These are phyloP conservation scores for Mycalesis mineus DNA, from an alignment of 2,888 invertebrate genomes.

Conservation along the genomic window DNA sequence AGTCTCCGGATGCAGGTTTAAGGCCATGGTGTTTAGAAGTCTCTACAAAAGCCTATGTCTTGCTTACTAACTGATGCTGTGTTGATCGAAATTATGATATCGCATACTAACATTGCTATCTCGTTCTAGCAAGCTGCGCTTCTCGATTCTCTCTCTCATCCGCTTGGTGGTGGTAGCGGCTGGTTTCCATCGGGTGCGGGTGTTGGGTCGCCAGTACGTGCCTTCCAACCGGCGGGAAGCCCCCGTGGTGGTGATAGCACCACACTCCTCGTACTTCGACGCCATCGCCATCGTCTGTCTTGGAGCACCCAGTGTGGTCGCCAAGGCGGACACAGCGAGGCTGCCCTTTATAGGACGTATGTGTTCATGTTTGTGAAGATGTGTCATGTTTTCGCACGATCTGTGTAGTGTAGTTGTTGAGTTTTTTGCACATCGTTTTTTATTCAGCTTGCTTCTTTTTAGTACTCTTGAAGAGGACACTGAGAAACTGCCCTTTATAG, in stretches of 20 bases:
- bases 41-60: too few species aligned
- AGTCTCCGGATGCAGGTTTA: too few species aligned
- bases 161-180: conserved; percentile 86
- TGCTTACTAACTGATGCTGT: too few species aligned
- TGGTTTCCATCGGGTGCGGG: conserved; percentile 88
- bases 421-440: too few species aligned
- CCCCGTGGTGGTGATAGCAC: conserved; percentile 90
- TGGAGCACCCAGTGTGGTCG: conserved; percentile 93
- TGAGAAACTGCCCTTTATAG: conserved; percentile 89
- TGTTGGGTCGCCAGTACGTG: conserved; percentile 81
- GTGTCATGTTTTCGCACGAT: too few species aligned
- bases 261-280: conserved; percentile 95
- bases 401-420: too few species aligned
- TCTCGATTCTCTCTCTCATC: conserved; percentile 83
- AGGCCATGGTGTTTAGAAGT: too few species aligned
- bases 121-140: conserved; percentile 79
- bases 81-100: background rate
- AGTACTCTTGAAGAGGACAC: conserved; percentile 84
- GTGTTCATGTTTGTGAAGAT: conserved; percentile 42
- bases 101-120: conserved; percentile 9
- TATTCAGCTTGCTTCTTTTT: too few species aligned
- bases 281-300: conserved; percentile 88
- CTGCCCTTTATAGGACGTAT: conserved; percentile 95
- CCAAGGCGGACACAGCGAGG: conserved; percentile 89
- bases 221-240: conserved; percentile 81